A percentile compares a stretch with the other conserved stretches of the same genome.
Evolutionary conservation across 2,888 invertebrate genomes (phyloP).

Genomic region (Rhagonycha lutea): DNA sequence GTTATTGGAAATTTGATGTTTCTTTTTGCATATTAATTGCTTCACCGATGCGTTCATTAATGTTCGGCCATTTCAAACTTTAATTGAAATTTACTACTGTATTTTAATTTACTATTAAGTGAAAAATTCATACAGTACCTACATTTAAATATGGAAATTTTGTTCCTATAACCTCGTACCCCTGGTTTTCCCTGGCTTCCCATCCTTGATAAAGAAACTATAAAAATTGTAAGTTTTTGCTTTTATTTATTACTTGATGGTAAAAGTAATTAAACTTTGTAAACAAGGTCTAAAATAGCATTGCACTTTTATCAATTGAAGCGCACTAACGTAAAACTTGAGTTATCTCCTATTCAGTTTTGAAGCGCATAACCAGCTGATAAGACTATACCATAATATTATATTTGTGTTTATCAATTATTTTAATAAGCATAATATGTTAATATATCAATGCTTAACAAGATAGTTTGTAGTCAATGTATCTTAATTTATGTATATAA

Average conservation of each 20-base stretch:
- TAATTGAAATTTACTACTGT: too few relatives aligned
- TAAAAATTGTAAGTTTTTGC: background rate
- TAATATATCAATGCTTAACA: background rate
- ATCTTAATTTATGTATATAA: too few relatives aligned
- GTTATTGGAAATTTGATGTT: background rate
- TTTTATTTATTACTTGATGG: background rate
- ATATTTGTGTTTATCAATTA: background rate
- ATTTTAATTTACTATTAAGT: too few relatives aligned
- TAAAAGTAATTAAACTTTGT: background rate
- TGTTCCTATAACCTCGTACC: background rate
- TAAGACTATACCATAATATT: background rate
- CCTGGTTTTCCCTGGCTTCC: background rate
- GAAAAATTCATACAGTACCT: too few relatives aligned
- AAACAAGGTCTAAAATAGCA: background rate
- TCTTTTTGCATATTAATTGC: background rate
- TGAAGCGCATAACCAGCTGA: background rate
- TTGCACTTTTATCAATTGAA: background rate
- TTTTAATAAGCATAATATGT: background rate
- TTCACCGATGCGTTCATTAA: background rate
- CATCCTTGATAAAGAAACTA: background rate
- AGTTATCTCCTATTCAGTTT: background rate
- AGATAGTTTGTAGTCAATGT: too few relatives aligned
- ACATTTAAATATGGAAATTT: too few relatives aligned
- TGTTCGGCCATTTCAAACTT: too few relatives aligned
- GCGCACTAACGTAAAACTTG: background rate